These are phyloP conservation scores for Monochamus alternatus DNA, from an alignment of 2,888 invertebrate species.

Conservation along the genomic window DNA sequence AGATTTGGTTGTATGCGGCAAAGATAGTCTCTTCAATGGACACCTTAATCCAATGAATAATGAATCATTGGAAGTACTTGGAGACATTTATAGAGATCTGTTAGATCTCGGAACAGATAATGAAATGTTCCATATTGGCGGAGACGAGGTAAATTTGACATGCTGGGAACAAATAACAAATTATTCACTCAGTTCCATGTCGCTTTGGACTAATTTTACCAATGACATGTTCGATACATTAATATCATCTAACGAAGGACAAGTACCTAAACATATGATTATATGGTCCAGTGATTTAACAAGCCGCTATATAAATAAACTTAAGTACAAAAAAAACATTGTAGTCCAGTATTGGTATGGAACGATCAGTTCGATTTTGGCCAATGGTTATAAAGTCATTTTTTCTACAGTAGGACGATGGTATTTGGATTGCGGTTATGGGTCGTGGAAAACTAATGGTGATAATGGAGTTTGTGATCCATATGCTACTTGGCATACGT, in stretches of 20 bases:
- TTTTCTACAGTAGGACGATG: conserved; percentile 88
- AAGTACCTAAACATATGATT: conserved; percentile 73
- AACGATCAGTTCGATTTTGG: conserved; percentile 79
- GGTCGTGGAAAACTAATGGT: conserved; percentile 84
- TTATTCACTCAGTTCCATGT: conserved; percentile 77
- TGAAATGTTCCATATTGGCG: conserved; percentile 87
- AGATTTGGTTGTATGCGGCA: conserved; percentile 82
- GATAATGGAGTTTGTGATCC: conserved; percentile 87
- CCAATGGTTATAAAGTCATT: conserved; percentile 82
- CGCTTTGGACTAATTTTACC: conserved; percentile 83
- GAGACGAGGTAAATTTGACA: conserved; percentile 83
- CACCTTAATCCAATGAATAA: conserved; percentile 86
- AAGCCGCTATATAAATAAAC: conserved; percentile 63
- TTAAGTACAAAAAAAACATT: conserved; percentile 67
- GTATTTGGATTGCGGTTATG: conserved; percentile 91
- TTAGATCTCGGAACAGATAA: conserved; percentile 81
- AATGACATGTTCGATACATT: conserved; percentile 75
- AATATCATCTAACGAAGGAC: conserved; percentile 74
- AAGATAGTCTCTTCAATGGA: conserved; percentile 83
- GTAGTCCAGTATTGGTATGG: conserved; percentile 87
- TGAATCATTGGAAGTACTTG: conserved; percentile 79
- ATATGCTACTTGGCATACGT: conserved; percentile 87
- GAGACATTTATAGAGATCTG: conserved; percentile 83
- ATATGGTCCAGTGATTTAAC: conserved; percentile 86
- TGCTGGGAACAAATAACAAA: conserved; percentile 75